Percentiles rank a stretch among this genome's conserved stretches.
phyloP scores from a whole-genome alignment of 2,888 invertebrate genomes.

The Lordiphosa fenestrarum region DNA sequence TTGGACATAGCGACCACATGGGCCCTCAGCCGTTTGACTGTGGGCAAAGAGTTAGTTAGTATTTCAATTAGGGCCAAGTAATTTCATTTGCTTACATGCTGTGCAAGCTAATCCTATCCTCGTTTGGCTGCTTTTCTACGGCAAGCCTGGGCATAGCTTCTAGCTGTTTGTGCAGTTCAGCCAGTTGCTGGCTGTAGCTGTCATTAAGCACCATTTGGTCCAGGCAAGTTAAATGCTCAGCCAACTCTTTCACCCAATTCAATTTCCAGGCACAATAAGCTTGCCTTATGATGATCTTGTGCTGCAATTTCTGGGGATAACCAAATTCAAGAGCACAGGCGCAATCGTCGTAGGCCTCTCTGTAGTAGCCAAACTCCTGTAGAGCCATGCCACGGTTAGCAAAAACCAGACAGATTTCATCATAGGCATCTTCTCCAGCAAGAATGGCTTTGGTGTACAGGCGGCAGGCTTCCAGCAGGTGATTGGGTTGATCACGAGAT shows the following conservation, averaged over 20 bases:
- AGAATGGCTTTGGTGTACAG: constrained; percentile 75
- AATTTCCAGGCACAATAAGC: constrained; percentile 65
- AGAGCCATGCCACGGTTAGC: constrained; percentile 78
- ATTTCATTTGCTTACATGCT: constrained; percentile 31
- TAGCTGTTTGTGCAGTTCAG: constrained; percentile 37
- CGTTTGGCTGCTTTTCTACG: no score
- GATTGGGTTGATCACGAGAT: constrained; percentile 27
- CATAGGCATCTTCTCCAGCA: constrained; percentile 53
- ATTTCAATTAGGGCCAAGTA: no score
- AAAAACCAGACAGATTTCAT: constrained; percentile 65
- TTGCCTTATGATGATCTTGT: constrained; percentile 66
- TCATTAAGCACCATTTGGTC: constrained; percentile 40
- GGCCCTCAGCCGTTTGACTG: no score
- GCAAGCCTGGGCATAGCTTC: not conserved
- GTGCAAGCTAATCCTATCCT: not conserved
- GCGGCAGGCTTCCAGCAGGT: constrained; percentile 55
- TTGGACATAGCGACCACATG: constrained; percentile 76
- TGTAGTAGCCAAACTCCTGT: constrained; percentile 72
- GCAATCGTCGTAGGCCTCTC: constrained; percentile 76
- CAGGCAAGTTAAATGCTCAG: constrained; percentile 41
- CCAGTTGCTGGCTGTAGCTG: constrained; percentile 38
- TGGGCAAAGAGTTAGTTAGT: no score
- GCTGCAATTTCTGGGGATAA: constrained; percentile 58
- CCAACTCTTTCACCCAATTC: constrained; percentile 26
- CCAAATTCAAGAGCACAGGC: constrained; percentile 67